These are phyloP conservation scores for Deroplatys truncata DNA, from an alignment of 2,888 invertebrate genomes.

Conservation along the genomic window DNA sequence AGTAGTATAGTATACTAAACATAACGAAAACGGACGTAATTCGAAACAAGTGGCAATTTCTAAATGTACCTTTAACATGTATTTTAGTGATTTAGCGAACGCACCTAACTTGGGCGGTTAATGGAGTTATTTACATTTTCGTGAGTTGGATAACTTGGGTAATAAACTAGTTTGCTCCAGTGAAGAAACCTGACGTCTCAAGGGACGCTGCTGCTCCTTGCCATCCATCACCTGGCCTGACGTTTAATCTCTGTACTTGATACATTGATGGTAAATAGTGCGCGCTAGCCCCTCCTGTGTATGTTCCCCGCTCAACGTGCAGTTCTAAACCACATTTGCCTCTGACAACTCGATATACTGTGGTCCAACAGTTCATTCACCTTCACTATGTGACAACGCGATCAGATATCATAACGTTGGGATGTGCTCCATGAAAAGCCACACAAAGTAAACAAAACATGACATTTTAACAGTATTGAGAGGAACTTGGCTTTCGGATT, in stretches of 20 bases:
- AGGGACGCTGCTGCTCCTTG: neutral
- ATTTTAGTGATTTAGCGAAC: neutral
- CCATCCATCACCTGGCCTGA: neutral
- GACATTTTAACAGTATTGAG: no score
- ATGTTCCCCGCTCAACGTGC: no score
- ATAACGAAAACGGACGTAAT: no score
- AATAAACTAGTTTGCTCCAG: neutral
- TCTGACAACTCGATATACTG: neutral
- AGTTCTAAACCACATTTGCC: neutral
- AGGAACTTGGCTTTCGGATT: no score
- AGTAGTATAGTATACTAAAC: no score
- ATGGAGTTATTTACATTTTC: neutral
- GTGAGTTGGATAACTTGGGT: neutral
- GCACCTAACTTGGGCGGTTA: neutral
- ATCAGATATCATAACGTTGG: neutral
- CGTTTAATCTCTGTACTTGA: neutral
- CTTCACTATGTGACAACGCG: neutral
- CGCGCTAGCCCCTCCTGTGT: neutral
- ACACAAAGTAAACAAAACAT: no score
- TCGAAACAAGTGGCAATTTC: no score
- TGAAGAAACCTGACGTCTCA: neutral
- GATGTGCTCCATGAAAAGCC: neutral
- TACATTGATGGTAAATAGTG: neutral
- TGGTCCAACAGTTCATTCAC: no score
- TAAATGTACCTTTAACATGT: no score